Base-by-base conservation (phyloP, 2,888 invertebrate genomes). In the Sycophila texana region DNA sequence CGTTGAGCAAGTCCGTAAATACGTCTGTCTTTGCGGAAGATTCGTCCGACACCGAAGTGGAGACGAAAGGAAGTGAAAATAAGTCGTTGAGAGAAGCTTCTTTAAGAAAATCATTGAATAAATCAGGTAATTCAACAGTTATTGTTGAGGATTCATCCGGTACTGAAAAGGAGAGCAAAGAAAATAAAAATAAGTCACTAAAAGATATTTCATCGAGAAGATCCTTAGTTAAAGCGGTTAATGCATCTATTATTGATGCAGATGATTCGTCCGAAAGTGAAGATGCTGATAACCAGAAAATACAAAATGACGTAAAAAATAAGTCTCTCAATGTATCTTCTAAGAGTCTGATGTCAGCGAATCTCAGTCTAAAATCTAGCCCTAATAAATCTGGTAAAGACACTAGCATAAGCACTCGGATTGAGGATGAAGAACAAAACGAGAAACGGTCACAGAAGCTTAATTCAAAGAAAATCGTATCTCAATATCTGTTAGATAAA, bases 21-120 rank as follows among this genome's bases (percentile, higher is more conserved):
- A 7, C 39, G 1, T 39, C 39, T 10, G 39, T 39, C 7, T 39
- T 39, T 39, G 39, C 20, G 20, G 22, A 47, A 12, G 12, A 61
- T 26, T 80, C 53, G 18, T 72, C 66, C 16, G 39, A 61, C 16
- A 47, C 22, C 30, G 53, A 65, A 74, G n/a, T 67, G 14, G 58
- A 71, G n/a, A 10, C 7, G 39, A 39, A 39, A 39, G 68, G 66
- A 66, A 68, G 2, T 7, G 61, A 73, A 58, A 68, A 79, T 51
- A 65, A 63, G 14, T 51, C 63, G 0, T 57, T 74, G 30, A 55
- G 47, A 63, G 39, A 76, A 51, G 26, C 13, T 22, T 76, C 76
- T 18, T n/a, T 65, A 30, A 72, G 76, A 57, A 80, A 76, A 72
- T 80, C 81, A 20, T 22, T 78, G 13, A 73, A 67, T 22, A 67